Evolutionary conservation across 2,888 invertebrate genomes (phyloP).

Genomic region (Xiphydria camelus): DNA sequence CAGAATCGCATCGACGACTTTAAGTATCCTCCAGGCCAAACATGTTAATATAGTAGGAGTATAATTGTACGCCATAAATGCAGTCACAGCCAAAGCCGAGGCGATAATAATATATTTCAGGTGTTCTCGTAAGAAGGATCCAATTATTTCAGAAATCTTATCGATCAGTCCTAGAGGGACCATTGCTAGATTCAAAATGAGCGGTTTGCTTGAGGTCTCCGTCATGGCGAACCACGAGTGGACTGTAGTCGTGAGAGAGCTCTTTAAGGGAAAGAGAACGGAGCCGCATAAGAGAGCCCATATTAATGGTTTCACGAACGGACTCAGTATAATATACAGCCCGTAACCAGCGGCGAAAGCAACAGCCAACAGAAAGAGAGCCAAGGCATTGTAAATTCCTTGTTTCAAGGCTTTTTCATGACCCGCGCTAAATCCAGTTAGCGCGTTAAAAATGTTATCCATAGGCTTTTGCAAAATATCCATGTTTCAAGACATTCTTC

Average conservation of each 20-base stretch:
- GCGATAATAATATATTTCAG: constrained; percentile 63
- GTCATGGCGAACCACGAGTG: constrained; percentile 78
- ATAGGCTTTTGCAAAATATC: constrained; percentile 63
- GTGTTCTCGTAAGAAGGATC: constrained; percentile 71
- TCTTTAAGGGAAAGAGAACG: constrained; percentile 93
- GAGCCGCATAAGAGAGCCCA: constrained; percentile 98
- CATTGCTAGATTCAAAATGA: constrained; percentile 65
- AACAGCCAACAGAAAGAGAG: constrained; percentile 73
- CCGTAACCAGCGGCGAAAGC: constrained; percentile 74
- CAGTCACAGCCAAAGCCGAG: constrained; percentile 56
- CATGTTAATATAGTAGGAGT: constrained; percentile 69
- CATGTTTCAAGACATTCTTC: too few species aligned
- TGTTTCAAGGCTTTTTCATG: constrained; percentile 89
- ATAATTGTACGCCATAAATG: constrained; percentile 71
- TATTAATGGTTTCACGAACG: constrained; percentile 89
- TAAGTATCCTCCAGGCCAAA: constrained; percentile 63
- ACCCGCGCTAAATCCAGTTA: constrained; percentile 71
- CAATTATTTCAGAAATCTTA: constrained; percentile 73
- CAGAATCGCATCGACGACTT: constrained; percentile 59
- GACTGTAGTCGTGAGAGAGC: constrained; percentile 73
- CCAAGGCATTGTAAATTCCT: constrained; percentile 87
- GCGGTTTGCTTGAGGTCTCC: constrained; percentile 69
- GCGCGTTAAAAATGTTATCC: constrained; percentile 71
- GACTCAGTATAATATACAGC: constrained; percentile 82
- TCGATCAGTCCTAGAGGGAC: constrained; percentile 79